A percentile compares a stretch with the other conserved stretches of the same genome.
phyloP scores from a whole-genome alignment of 2,797 vertebrate species.

The Huso huso region DNA sequence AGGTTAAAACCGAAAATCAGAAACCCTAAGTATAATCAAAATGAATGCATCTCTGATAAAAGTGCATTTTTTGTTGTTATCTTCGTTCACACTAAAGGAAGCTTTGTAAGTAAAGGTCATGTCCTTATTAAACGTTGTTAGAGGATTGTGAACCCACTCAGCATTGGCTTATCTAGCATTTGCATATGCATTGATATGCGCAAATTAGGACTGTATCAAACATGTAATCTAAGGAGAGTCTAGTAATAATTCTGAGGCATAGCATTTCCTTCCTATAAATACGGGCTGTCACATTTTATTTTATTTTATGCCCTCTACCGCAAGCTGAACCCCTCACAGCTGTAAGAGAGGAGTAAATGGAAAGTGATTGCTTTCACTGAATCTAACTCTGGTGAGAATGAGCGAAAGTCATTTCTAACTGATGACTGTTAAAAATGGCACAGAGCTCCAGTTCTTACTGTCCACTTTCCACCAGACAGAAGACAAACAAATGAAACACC shows the following conservation, averaged over 20 bases:
- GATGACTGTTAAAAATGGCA: not conserved
- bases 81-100: too few relatives aligned
- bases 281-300: constrained; percentile 4
- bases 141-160: not conserved
- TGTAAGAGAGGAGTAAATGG: not conserved
- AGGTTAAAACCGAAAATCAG: too few relatives aligned
- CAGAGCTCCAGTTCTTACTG: not conserved
- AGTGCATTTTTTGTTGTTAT: too few relatives aligned
- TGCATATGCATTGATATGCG: constrained; percentile 10
- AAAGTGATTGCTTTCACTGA: not conserved
- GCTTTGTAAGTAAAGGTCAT: too few relatives aligned
- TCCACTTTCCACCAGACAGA: too few relatives aligned
- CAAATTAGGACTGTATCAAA: not conserved
- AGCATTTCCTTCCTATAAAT: not conserved
- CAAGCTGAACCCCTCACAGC: not conserved
- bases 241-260: constrained; percentile 4
- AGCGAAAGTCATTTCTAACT: not conserved
- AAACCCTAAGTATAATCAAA: too few relatives aligned
- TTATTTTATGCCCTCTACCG: not conserved
- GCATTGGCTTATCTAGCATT: not conserved
- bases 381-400: not conserved
- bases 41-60: too few relatives aligned
- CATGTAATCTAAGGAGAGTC: not conserved
- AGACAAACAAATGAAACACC: too few relatives aligned
- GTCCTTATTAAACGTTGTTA: too few relatives aligned